Percentiles rank a stretch among this genome's conserved stretches.
Evolutionary conservation across 2,113 vertebrate species (phyloP).

Genomic region (Toxotes chatareus): DNA sequence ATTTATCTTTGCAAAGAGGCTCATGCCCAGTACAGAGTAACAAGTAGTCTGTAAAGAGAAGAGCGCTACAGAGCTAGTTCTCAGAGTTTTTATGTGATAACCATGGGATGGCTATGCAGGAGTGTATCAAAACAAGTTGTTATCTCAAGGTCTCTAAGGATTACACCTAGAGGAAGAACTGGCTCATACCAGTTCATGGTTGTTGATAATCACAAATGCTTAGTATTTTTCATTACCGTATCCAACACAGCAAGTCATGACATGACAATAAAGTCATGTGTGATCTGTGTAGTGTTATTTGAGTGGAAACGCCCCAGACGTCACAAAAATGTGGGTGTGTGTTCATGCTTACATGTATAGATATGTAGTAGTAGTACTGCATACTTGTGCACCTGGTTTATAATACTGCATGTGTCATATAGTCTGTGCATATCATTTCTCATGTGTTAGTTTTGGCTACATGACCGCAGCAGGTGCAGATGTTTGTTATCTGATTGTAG

Average conservation of each 20-base stretch:
- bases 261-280: not conserved
- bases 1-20: no score
- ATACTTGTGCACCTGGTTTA: not conserved
- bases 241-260: conserved; percentile 6
- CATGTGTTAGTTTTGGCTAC: conserved; percentile 7
- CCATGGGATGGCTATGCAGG: no score
- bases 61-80: no score
- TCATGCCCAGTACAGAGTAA: no score
- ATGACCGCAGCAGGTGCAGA: not conserved
- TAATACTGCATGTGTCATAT: not conserved
- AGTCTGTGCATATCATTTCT: not conserved
- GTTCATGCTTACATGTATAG: not conserved
- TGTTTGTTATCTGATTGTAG: not conserved
- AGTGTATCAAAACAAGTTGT: no score
- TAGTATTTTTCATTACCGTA: no score
- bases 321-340: not conserved
- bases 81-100: no score
- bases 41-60: no score
- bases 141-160: no score
- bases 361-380: not conserved
- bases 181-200: no score
- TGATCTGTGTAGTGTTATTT: not conserved
- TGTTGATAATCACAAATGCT: no score
- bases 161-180: no score
- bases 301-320: not conserved